These are phyloP conservation scores for Montipora foliosa DNA, from an alignment of 64 coral and sea anemone species.

Conservation along the genomic window DNA sequence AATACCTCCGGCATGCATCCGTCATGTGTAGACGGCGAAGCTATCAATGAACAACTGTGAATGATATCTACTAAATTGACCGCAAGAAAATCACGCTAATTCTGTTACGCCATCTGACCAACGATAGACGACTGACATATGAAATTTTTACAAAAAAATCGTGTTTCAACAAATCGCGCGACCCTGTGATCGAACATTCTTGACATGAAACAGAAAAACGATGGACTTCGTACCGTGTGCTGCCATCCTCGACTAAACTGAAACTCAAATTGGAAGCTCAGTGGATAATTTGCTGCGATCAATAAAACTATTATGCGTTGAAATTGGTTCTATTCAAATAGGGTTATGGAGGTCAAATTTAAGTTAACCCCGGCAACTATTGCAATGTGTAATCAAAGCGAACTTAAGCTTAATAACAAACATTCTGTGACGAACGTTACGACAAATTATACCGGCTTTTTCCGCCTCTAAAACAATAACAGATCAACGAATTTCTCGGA, in stretches of 20 bases:
- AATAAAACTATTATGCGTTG: slow-evolving; percentile 65
- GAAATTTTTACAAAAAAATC: no score
- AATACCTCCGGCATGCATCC: background rate
- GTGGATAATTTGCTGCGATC: slow-evolving; percentile 46
- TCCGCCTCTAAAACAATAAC: background rate
- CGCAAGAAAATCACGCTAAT: slow-evolving; percentile 12
- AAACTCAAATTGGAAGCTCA: slow-evolving; percentile 21
- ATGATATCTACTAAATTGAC: background rate
- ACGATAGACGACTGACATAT: background rate
- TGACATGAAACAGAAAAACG: slow-evolving; percentile 15
- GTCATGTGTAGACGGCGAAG: background rate
- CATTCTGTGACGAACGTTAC: background rate
- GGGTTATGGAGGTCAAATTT: slow-evolving; percentile 58
- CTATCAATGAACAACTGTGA: background rate
- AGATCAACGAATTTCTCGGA: background rate
- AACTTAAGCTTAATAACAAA: slow-evolving; percentile 7
- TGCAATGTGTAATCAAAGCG: slow-evolving; percentile 28
- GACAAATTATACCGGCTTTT: background rate
- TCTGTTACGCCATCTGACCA: background rate
- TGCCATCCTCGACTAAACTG: slow-evolving; percentile 33
- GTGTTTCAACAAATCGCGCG: background rate
- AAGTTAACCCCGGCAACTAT: background rate
- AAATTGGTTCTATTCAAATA: slow-evolving; percentile 47
- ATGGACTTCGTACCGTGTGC: slow-evolving; percentile 46
- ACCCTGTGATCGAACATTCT: slow-evolving; percentile 1